These are phyloP conservation scores for Agrilus mali DNA, from an alignment of 2,888 invertebrate species.

Conservation along the genomic window DNA sequence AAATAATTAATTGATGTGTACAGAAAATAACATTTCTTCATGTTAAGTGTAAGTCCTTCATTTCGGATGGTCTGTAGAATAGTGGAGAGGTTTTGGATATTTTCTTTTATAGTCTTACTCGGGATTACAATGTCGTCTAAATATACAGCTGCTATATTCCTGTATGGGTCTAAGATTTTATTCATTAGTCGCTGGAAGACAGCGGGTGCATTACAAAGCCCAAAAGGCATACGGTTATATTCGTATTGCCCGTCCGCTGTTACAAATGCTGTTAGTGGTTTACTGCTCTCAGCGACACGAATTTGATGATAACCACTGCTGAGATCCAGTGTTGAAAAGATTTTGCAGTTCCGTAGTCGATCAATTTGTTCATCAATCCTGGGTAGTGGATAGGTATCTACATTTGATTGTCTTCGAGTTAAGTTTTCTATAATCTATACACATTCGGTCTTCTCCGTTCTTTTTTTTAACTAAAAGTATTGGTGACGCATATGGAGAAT, in stretches of 20 bases:
- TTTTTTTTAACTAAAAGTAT: constrained; percentile 13
- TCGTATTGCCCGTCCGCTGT: constrained; percentile 20
- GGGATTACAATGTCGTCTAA: background rate
- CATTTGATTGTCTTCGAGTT: constrained; percentile 18
- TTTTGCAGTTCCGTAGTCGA: constrained; percentile 12
- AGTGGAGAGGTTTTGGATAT: background rate
- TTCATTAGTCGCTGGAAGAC: constrained; percentile 1
- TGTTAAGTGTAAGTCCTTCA: background rate
- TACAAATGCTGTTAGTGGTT: constrained; percentile 17
- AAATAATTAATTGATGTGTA: background rate
- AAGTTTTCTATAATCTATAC: constrained; percentile 15
- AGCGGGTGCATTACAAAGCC: no score
- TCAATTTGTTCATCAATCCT: constrained; percentile 18
- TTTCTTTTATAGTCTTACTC: background rate
- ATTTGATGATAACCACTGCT: constrained; percentile 20
- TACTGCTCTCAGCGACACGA: constrained; percentile 13
- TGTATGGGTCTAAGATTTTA: background rate
- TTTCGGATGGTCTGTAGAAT: background rate
- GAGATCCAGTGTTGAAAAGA: constrained; percentile 18
- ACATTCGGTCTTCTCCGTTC: constrained; percentile 10
- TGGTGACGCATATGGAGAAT: constrained; percentile 14
- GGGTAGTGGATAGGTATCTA: constrained; percentile 18
- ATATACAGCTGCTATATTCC: constrained; percentile 1
- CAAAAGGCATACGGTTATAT: no score
- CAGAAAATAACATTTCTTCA: background rate